phyloP scores from a whole-genome alignment of 2,113 vertebrate species.

The Daubentonia madagascariensis region DNA sequence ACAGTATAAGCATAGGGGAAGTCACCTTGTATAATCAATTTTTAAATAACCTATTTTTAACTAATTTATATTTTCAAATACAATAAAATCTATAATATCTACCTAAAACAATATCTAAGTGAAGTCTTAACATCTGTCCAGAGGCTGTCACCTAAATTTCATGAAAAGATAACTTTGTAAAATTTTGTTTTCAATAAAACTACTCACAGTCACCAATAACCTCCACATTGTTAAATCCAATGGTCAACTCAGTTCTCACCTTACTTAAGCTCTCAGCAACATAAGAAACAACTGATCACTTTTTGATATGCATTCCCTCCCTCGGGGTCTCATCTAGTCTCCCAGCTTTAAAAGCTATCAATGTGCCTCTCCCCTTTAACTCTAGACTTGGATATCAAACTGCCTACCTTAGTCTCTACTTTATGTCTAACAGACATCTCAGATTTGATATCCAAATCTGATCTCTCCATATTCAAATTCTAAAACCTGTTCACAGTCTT shows the following conservation, averaged over 20 bases:
- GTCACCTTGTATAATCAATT: not conserved
- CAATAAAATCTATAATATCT: not conserved
- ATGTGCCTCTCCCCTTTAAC: not conserved
- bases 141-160: not conserved
- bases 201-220: not conserved
- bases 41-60: slow-evolving; percentile 33
- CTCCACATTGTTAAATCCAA: not conserved
- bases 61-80: slow-evolving; percentile 3
- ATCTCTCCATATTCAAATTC: not conserved
- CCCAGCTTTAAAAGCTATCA: not conserved
- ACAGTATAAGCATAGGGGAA: not conserved
- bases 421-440: not conserved
- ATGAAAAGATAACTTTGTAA: not conserved
- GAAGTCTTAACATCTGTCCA: slow-evolving; percentile 26
- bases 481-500: not conserved
- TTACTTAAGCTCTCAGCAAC: not conserved
- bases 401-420: not conserved
- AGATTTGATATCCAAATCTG: not conserved
- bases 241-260: slow-evolving; percentile 1
- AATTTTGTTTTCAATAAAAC: slow-evolving; percentile 23
- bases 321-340: not conserved
- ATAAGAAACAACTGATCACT: not conserved
- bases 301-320: not conserved
- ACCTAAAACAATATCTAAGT: slow-evolving; percentile 16
- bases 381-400: not conserved